Conservation (phyloP, 2,113 vertebrate species). For the Hippopotamus amphibius region DNA sequence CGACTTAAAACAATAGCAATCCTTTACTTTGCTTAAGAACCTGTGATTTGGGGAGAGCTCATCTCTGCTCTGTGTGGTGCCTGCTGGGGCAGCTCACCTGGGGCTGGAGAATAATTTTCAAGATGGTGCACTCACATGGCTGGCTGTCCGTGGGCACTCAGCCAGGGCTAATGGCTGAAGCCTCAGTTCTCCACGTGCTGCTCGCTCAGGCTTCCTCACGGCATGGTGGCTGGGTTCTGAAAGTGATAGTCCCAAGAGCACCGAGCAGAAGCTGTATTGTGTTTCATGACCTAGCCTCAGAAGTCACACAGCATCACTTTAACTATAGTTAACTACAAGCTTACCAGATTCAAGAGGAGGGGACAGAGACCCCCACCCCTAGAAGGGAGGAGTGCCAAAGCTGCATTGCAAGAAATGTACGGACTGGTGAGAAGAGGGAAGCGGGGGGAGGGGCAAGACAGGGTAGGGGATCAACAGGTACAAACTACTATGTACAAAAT, state of each 20-base stretch:
- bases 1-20: neutral
- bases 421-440: too few species aligned
- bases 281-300: neutral
- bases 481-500: too few species aligned
- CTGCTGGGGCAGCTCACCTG: neutral
- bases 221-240: neutral
- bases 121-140: accelerated
- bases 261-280: accelerated
- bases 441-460: too few species aligned
- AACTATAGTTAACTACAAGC: neutral
- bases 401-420: neutral
- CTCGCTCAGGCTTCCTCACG: neutral
- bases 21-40: neutral
- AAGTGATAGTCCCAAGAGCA: neutral
- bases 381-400: neutral
- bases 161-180: neutral
- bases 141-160: neutral
- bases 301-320: neutral
- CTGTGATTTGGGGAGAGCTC: neutral
- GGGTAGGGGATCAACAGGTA: too few species aligned
- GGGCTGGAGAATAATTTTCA: neutral
- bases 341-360: neutral
- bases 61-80: accelerated
- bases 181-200: neutral
- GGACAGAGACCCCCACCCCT: neutral